These are phyloP conservation scores for Oncorhynchus clarkii DNA, from an alignment of 2,113 vertebrate species.

Conservation along the genomic window DNA sequence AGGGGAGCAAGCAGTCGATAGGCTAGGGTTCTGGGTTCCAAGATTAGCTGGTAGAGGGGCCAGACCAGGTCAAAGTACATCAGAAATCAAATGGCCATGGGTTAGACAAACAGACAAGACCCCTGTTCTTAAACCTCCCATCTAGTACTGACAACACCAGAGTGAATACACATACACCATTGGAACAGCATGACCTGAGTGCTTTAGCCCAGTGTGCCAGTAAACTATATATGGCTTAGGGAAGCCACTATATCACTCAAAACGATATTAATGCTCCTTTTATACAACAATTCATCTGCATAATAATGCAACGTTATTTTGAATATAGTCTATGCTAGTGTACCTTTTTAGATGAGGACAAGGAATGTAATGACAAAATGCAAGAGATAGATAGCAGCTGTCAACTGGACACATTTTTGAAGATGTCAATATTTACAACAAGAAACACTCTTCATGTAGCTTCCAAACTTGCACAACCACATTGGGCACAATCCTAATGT, in stretches of 20 bases:
- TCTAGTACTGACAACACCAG: neutral
- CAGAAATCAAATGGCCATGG: neutral
- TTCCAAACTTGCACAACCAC: neutral
- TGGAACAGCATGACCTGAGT: too few relatives aligned
- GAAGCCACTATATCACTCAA: too few relatives aligned
- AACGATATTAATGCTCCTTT: too few relatives aligned
- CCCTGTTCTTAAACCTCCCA: neutral
- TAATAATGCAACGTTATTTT: too few relatives aligned
- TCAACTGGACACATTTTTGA: neutral
- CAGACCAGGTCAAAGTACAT: conserved; percentile 20
- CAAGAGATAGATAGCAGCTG: too few relatives aligned
- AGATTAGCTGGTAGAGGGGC: neutral
- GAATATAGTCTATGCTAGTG: too few relatives aligned
- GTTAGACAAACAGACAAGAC: conserved; percentile 13
- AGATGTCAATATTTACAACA: conserved; percentile 2
- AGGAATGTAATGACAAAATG: too few relatives aligned
- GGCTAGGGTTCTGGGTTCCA: neutral
- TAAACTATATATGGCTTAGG: too few relatives aligned
- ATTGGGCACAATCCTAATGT: neutral
- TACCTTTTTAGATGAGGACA: too few relatives aligned
- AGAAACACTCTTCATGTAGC: neutral
- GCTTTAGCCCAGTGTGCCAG: too few relatives aligned
- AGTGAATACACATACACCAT: neutral
- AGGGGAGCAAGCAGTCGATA: neutral
- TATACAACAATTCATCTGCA: too few relatives aligned